Conservation (phyloP, 2,797 vertebrate species). For the Nothura maculosa region DNA sequence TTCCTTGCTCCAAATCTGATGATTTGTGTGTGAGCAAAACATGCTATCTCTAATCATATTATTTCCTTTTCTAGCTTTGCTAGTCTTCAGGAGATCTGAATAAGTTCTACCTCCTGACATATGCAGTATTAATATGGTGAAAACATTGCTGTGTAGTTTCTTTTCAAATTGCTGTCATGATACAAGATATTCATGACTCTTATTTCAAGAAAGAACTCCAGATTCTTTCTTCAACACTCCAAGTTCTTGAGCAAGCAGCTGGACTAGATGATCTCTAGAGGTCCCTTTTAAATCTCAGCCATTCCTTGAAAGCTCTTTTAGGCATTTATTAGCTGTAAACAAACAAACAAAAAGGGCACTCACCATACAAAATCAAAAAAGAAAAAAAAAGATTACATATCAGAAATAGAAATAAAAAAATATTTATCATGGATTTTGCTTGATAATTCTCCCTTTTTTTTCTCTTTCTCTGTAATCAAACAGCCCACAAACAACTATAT, state of each 20-base stretch:
- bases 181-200: fast-evolving
- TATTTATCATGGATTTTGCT: neutral
- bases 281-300: no score
- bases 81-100: neutral
- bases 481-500: neutral
- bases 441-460: neutral
- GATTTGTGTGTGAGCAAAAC: neutral
- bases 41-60: neutral
- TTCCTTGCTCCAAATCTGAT: neutral
- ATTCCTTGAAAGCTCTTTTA: neutral
- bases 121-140: neutral
- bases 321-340: no score
- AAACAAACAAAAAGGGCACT: neutral
- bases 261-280: no score
- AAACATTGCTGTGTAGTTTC: neutral
- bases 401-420: neutral
- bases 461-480: neutral
- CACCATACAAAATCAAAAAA: neutral
- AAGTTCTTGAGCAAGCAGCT: neutral
- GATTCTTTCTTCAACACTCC: no score
- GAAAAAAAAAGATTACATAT: neutral
- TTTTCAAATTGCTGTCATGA: neutral
- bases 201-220: neutral
- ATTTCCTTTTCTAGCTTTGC: neutral
- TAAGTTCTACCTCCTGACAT: neutral